phyloP scores from a whole-genome alignment of 2,888 invertebrate genomes.

The Euproctis similis region DNA sequence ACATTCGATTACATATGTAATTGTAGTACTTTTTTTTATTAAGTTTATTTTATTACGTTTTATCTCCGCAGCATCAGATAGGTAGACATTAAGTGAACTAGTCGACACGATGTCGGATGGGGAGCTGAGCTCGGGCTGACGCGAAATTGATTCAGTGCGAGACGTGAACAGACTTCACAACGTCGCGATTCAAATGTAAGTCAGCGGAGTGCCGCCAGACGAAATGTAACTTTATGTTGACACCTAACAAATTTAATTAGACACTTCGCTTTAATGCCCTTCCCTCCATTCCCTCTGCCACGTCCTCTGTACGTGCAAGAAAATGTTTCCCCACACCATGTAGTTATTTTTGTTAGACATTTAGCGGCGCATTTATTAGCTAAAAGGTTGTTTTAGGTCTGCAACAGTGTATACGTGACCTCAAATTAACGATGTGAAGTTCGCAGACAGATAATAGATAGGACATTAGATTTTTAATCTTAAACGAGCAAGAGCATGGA shows the following conservation, averaged over 20 bases:
- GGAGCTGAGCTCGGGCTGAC: slow-evolving; percentile 50
- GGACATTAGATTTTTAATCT: no score
- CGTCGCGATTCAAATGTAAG: slow-evolving; percentile 57
- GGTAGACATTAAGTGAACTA: slow-evolving; percentile 30
- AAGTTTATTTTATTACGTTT: slow-evolving; percentile 13
- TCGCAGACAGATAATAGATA: background rate
- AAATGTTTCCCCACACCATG: slow-evolving; percentile 17
- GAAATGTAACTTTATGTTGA: slow-evolving; percentile 59
- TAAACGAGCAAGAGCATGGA: no score
- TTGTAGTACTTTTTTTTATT: no score
- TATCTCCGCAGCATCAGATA: slow-evolving; percentile 25
- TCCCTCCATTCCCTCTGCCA: no score
- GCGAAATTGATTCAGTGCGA: slow-evolving; percentile 68
- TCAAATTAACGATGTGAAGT: no score
- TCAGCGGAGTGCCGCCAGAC: slow-evolving; percentile 36
- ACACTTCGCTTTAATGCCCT: slow-evolving; percentile 36
- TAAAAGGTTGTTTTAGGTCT: background rate
- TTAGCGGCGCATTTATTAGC: background rate
- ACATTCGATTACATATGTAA: slow-evolving; percentile 13
- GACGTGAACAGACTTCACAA: slow-evolving; percentile 62
- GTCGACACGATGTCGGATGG: slow-evolving; percentile 35
- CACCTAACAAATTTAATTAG: slow-evolving; percentile 62
- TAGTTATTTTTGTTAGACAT: no score
- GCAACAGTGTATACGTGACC: no score
- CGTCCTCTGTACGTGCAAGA: slow-evolving; percentile 27